Base-by-base conservation (phyloP, 2,797 vertebrate species). In the Chelonia mydas region DNA sequence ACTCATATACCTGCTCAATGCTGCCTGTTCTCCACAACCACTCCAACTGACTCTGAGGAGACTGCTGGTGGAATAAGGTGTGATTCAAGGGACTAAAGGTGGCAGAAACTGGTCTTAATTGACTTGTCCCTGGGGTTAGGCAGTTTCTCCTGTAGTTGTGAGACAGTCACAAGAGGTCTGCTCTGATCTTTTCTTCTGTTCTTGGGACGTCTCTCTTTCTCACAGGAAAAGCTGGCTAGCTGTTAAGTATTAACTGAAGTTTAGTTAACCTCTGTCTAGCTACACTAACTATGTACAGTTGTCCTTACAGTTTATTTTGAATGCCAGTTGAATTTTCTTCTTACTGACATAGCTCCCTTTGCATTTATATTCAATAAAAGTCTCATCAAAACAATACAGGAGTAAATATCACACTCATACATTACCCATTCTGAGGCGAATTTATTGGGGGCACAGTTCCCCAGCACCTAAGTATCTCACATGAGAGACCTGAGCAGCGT, bases 211-310 rank as follows among this genome's bases (percentile, higher is more conserved):
- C 96, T 91, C 96, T 92, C 92, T 89, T 96, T 91, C 96, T 92
- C 90, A 83, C 86, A 93, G 87, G 86, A 91, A 96, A 96, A 96
- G 68, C 84, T 86, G 86, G 84, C 76, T 97, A 86, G 76, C 88
- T 92, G 95, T 96, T 91, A 97, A 97, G 93, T 95, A 96, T 94
- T 97, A 96, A 95, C 84, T 65, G 77, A 97, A 93, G 95, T 72
- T 23, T 72, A 72, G 21, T 97, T 97, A 97, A 97, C 95, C 81
- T 92, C 88, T 91, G 81, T 92, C 33, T 37, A 19, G 41, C 65
- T 72, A 72, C 19, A 23, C 65, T 33, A 11, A 16, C 31, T 72
- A 89, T 91, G 92, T 87, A 94, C 37, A 84, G 87, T 85, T 90
- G 33, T 95, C 91, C 94, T 95, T 95, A 95, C 90, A 94, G 45